Conservation (phyloP, 2,888 invertebrate species). For the Dynastes grantii region DNA sequence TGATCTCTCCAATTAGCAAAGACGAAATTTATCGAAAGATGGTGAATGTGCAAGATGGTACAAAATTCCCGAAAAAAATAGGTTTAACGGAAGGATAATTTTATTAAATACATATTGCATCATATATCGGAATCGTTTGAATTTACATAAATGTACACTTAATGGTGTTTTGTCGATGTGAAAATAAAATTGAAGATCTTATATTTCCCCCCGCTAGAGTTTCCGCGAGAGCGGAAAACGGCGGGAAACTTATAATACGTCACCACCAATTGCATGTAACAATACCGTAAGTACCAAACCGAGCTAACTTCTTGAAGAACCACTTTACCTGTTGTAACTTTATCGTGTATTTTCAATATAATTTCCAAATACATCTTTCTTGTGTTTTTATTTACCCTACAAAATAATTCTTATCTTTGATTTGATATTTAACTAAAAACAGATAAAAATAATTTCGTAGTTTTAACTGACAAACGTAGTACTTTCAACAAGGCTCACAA, state of each 20-base stretch:
- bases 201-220: background rate
- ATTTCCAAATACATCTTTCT: slow-evolving; percentile 56
- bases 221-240: background rate
- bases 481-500: no score
- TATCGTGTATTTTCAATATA: slow-evolving; percentile 61
- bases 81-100: no score
- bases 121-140: slow-evolving; percentile 10
- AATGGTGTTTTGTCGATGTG: slow-evolving; percentile 3
- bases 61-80: background rate
- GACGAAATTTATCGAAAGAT: slow-evolving; percentile 40
- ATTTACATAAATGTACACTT: slow-evolving; percentile 9
- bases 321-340: slow-evolving; percentile 60
- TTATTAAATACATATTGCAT: background rate
- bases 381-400: slow-evolving; percentile 42
- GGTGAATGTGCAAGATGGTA: background rate
- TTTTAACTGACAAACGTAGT: no score
- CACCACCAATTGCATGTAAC: slow-evolving; percentile 5
- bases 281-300: slow-evolving; percentile 15
- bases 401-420: background rate
- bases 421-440: no score
- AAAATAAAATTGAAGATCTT: background rate
- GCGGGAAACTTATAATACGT: slow-evolving; percentile 3
- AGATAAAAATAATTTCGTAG: no score
- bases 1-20: slow-evolving; percentile 60
- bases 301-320: slow-evolving; percentile 42